A percentile compares a stretch with the other conserved stretches of the same genome.
phyloP scores from a whole-genome alignment of 1,140 invertebrate species.

The Atta texana region DNA sequence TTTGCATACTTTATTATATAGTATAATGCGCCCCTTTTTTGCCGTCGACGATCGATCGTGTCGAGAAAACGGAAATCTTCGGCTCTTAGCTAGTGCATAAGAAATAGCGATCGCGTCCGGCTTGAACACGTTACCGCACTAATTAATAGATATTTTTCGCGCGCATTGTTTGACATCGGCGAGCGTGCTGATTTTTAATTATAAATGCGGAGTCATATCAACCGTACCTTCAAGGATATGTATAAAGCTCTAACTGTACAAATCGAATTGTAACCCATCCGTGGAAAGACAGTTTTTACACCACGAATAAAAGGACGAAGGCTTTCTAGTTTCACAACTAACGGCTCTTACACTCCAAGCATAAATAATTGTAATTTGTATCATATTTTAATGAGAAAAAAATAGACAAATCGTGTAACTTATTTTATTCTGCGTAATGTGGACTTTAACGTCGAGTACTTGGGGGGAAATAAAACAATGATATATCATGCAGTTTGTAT shows the following conservation, averaged over 20 bases:
- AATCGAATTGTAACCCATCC: slow-evolving; percentile 69
- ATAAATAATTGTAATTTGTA: slow-evolving; percentile 83
- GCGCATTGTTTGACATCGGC: background rate
- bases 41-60: slow-evolving; percentile 23
- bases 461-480: slow-evolving; percentile 49
- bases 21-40: slow-evolving; percentile 38
- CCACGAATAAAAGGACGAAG: slow-evolving; percentile 71
- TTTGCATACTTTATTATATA: slow-evolving; percentile 62
- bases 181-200: slow-evolving; percentile 6
- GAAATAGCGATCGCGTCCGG: slow-evolving; percentile 19
- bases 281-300: slow-evolving; percentile 66
- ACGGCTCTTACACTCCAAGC: slow-evolving; percentile 82
- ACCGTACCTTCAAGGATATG: slow-evolving; percentile 63
- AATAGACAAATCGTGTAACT: slow-evolving; percentile 82
- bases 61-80: background rate
- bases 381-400: slow-evolving; percentile 80
- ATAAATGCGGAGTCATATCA: slow-evolving; percentile 65
- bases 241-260: slow-evolving; percentile 78
- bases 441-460: slow-evolving; percentile 76
- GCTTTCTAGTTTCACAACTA: slow-evolving; percentile 76
- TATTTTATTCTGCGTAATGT: slow-evolving; percentile 82
- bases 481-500: slow-evolving; percentile 73
- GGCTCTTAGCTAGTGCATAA: slow-evolving; percentile 3
- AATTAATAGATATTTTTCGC: slow-evolving; percentile 50
- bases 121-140: slow-evolving; percentile 39